Evolutionary conservation across 1,140 invertebrate species (phyloP), one percentile per base, ranked within the genome.

Genomic region (Wasmannia auropunctata): DNA sequence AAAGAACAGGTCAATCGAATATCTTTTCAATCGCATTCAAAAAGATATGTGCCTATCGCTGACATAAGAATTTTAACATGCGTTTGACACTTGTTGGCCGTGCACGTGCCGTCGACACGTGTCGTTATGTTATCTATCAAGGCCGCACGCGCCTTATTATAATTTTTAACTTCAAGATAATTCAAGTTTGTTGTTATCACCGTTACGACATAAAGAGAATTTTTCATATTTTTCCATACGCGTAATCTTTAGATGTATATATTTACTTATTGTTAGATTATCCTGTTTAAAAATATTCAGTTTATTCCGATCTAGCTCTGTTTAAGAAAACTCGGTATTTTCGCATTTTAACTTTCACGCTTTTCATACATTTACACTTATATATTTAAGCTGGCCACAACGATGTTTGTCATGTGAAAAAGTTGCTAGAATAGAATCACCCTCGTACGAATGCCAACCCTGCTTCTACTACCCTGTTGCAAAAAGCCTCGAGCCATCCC

Each of bases 401-500:
- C 43, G 19, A 58, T 0, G 19, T 80, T 40, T 25, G 34, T 19
- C 19, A 51, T 28, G 63, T 49, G 11, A 72, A 60, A 51, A 43
- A 34, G 4, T n/a, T 31, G 3, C 37, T 0, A 34, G 16, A 46
- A 34, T 40, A 74, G 70, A 88, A 88, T 67, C 31, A 86, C 70
- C 84, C 84, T 72, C 16, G n/a, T 14, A 5, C 14, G 2, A n/a
- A 14, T 14, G 31, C 46, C 62, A 14, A 49, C 19, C 10, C 22
- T 0, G 1, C 49, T 90, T 40, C 80, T 92, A 85, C 16, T 91
- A 74, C 87, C 90, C 91, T 92, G 84, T 70, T 92, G 43, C 49
- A 83, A 92, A 92, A 90, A 91, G 87, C 89, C 87, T 91, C 91
- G 86, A 92, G 83, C 86, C 70, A 90, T 87, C 77, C 88, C 85